Conservation (phyloP, 2,888 invertebrate genomes). For the Perizoma flavofasciatum region DNA sequence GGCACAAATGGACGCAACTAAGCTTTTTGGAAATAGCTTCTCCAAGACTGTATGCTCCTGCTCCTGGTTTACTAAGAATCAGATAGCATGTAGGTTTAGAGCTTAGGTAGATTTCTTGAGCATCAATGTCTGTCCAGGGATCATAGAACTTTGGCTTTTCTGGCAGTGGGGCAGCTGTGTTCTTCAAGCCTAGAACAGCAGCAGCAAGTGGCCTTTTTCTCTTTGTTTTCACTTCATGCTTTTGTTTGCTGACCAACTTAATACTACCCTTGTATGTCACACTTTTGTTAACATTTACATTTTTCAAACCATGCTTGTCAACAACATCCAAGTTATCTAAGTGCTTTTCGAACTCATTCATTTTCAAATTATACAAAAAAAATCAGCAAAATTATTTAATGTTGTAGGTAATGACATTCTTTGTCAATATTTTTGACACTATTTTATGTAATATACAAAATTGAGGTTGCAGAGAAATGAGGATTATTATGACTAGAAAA, state of each 20-base stretch:
- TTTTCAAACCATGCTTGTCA: constrained; percentile 53
- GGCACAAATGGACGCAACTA: constrained; percentile 84
- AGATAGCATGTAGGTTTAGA: constrained; percentile 83
- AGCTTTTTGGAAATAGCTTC: constrained; percentile 82
- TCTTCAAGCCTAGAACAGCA: constrained; percentile 65
- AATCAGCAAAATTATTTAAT: constrained; percentile 13
- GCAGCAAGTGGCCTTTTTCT: constrained; percentile 55
- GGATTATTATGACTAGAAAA: constrained; percentile 1
- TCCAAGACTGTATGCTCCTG: constrained; percentile 79
- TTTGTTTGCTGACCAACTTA: constrained; percentile 27
- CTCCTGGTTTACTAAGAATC: constrained; percentile 84
- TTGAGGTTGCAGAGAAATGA: constrained; percentile 2
- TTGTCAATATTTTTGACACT: constrained; percentile 24
- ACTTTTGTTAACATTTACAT: constrained; percentile 47
- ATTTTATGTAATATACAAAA: constrained; percentile 1
- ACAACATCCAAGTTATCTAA: constrained; percentile 48
- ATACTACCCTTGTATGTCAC: constrained; percentile 51
- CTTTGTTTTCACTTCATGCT: constrained; percentile 27
- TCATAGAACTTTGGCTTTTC: constrained; percentile 47
- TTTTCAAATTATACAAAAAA: constrained; percentile 32
- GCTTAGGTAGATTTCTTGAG: constrained; percentile 74
- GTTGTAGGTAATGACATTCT: constrained; percentile 15
- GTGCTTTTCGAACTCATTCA: constrained; percentile 51
- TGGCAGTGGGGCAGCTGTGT: constrained; percentile 61
- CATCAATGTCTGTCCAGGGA: constrained; percentile 79